Evolutionary conservation across 2,888 invertebrate genomes (phyloP), one percentile per base, ranked within the genome.

Genomic region (Liopterus haemorrhoidalis): DNA sequence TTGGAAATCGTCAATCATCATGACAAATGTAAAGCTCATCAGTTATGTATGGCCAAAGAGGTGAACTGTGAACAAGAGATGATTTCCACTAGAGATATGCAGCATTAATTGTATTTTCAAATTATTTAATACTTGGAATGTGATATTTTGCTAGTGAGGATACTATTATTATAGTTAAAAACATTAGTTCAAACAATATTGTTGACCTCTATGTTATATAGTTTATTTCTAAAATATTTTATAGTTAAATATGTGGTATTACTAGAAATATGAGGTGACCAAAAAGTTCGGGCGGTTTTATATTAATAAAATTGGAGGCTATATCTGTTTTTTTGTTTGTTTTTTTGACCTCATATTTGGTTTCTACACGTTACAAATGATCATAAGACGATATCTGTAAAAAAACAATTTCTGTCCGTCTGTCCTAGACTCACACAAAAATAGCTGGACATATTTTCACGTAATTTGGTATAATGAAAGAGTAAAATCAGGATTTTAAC

Each of bases 1-100:
- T 70, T 84, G 49, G 85, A 85, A 69, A 85, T 85, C 57, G 78
- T 85, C 33, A 84, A 85, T 63, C 85, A 85, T 65, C 85, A 85
- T 60, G 81, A 85, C 63, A 84, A 81, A 62, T 83, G 82, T 63
- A 85, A 85, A 65, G 83, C 83, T 21, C 85, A 85, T 63, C 75
- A 79, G 55, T 66, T 82, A 57, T 85, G 85, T 62, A 67, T 73
- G 41, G 68, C 68, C 19, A 72, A 70, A 58, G 75, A 76, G 55
- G 62, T 64, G 35, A 65, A 68, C 49, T 55, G 55, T 8, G 57
- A 58, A 18, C 33, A 8, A 25, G 31, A 31, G 11, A 31, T 28
- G 41, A 41, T 30, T 42, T n/a, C n/a, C n/a, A n/a, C n/a, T n/a
- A n/a, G n/a, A n/a, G n/a, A n/a, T n/a, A n/a, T n/a, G 33, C 33